Conservation (phyloP, 2,113 vertebrate species). For the Tiliqua scincoides region DNA sequence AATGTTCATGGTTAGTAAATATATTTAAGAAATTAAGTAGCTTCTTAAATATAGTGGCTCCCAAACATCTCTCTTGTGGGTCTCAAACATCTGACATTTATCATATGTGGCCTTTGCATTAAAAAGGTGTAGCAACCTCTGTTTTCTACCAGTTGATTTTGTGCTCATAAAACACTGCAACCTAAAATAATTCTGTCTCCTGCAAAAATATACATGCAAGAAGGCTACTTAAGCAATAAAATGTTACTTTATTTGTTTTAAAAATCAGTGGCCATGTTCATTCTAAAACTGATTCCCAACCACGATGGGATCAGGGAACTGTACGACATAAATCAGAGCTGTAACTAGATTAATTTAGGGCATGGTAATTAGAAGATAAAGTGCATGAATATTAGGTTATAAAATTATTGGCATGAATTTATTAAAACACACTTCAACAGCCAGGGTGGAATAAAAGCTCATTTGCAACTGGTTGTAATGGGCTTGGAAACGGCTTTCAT, state of each 20-base stretch:
- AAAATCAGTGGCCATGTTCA: constrained; percentile 33
- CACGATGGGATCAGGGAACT: constrained; percentile 37
- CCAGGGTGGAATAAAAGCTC: constrained; percentile 62
- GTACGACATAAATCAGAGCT: constrained; percentile 58
- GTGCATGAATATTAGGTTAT: constrained; percentile 55
- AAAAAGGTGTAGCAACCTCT: too few relatives aligned
- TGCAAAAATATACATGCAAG: background rate
- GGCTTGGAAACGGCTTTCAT: constrained; percentile 62
- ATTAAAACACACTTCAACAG: constrained; percentile 68
- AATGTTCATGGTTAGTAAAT: too few relatives aligned
- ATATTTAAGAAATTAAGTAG: too few relatives aligned
- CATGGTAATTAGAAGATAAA: constrained; percentile 68
- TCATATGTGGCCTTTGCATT: too few relatives aligned
- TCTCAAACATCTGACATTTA: too few relatives aligned
- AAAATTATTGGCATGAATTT: constrained; percentile 65
- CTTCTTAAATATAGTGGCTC: too few relatives aligned
- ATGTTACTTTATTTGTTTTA: constrained; percentile 4
- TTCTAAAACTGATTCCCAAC: constrained; percentile 29
- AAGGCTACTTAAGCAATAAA: background rate
- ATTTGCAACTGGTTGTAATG: constrained; percentile 67
- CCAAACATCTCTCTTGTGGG: too few relatives aligned
- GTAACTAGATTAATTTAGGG: constrained; percentile 59
- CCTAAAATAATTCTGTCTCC: background rate
- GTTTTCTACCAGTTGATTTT: background rate
- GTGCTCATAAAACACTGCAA: background rate